Evolutionary conservation across 2,113 vertebrate genomes (phyloP).

Genomic region (Propithecus coquereli): DNA sequence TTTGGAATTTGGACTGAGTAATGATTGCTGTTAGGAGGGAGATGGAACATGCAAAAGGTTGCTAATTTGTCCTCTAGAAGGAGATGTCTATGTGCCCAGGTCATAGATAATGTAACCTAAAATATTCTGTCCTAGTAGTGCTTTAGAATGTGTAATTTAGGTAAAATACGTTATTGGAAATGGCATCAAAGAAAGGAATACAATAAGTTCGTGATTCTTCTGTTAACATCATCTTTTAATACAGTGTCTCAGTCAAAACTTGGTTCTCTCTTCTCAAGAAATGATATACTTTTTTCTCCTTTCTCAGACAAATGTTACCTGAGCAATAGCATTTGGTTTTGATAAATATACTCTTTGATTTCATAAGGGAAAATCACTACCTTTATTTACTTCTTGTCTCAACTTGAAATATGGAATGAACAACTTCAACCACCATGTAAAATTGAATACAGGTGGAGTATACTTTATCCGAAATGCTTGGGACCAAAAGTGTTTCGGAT

Average conservation of each 20-base stretch:
- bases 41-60: neutral
- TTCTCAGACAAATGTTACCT: neutral
- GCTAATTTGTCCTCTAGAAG: neutral
- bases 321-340: neutral
- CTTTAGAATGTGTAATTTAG: neutral
- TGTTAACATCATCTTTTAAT: neutral
- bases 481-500: neutral
- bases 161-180: neutral
- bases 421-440: neutral
- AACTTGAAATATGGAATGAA: constrained; percentile 28
- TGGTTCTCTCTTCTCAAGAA: neutral
- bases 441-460: neutral
- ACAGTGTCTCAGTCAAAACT: neutral
- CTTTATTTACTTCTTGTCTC: constrained; percentile 1
- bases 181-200: neutral
- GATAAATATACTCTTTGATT: neutral
- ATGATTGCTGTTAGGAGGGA: neutral
- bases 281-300: neutral
- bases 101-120: neutral
- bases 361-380: neutral
- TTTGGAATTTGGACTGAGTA: neutral
- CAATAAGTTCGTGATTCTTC: neutral
- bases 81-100: neutral
- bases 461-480: neutral
- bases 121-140: neutral